A percentile compares a stretch with the other conserved stretches of the same genome.
phyloP scores from a whole-genome alignment of 2,888 invertebrate genomes.

The Saturnia japonica region DNA sequence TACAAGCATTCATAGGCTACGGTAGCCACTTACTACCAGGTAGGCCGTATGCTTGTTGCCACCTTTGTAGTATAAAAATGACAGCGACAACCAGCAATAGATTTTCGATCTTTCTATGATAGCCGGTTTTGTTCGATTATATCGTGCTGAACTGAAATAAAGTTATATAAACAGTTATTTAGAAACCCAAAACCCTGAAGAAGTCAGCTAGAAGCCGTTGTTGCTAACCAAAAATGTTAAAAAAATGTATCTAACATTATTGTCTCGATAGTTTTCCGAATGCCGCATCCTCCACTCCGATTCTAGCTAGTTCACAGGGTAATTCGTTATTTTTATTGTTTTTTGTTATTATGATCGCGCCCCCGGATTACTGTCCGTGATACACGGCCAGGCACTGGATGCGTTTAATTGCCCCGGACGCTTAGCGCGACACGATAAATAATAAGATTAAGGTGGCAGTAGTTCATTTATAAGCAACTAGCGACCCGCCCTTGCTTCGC shows the following conservation, averaged over 20 bases:
- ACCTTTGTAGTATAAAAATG: too few species aligned
- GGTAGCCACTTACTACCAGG: too few species aligned
- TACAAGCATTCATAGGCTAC: too few species aligned
- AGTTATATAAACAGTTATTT: too few species aligned
- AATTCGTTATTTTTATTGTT: constrained; percentile 82
- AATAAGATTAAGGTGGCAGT: constrained; percentile 75
- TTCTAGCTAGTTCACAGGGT: constrained; percentile 73
- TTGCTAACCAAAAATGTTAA: neutral
- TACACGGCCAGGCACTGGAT: constrained; percentile 74
- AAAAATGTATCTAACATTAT: constrained; percentile 2
- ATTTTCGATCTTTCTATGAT: too few species aligned
- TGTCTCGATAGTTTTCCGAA: constrained; percentile 43
- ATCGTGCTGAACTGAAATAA: too few species aligned
- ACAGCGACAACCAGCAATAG: too few species aligned
- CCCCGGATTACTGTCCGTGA: constrained; percentile 74
- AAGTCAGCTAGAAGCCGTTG: too few species aligned
- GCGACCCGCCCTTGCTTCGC: too few species aligned
- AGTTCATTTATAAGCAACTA: constrained; percentile 31
- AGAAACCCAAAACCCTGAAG: too few species aligned
- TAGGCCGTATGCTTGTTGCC: too few species aligned
- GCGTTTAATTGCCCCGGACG: constrained; percentile 78
- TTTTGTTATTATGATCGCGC: constrained; percentile 81
- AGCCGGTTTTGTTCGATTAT: too few species aligned
- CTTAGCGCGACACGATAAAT: constrained; percentile 68
- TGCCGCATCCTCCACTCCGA: constrained; percentile 56